phyloP scores from a whole-genome alignment of 2,888 invertebrate genomes.

The Metopia argyrocephala region DNA sequence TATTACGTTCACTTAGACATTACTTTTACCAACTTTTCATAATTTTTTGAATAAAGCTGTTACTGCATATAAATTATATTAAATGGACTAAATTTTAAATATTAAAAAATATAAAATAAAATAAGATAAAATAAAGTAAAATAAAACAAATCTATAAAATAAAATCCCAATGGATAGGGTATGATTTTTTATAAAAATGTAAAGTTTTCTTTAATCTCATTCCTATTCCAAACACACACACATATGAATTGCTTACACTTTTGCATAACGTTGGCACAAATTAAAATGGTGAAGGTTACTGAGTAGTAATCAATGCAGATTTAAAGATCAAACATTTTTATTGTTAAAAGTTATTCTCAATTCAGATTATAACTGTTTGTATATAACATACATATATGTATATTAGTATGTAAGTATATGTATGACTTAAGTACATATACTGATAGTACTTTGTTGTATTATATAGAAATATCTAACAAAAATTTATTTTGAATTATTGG shows the following conservation, averaged over 20 bases:
- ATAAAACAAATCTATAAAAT: slow-evolving; percentile 52
- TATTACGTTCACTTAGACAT: background rate
- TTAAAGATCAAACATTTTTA: no score
- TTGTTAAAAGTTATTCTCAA: no score
- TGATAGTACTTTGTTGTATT: no score
- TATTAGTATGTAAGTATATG: background rate
- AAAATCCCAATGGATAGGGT: slow-evolving; percentile 39
- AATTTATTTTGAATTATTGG: no score
- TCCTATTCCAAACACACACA: slow-evolving; percentile 30
- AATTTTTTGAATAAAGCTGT: slow-evolving; percentile 37
- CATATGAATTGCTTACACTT: slow-evolving; percentile 20
- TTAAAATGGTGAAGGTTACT: background rate
- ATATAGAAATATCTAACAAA: no score
- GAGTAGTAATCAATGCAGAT: no score
- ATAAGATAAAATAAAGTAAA: no score
- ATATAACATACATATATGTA: background rate
- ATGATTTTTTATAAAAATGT: slow-evolving; percentile 54
- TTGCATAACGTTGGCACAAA: slow-evolving; percentile 10
- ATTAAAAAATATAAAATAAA: no score
- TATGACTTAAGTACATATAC: no score
- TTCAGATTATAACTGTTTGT: no score
- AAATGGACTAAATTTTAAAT: slow-evolving; percentile 39
- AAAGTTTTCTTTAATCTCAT: slow-evolving; percentile 55
- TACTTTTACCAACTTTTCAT: background rate
- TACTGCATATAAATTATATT: slow-evolving; percentile 38